Percentiles rank a stretch among this genome's conserved stretches.
Conservation (phyloP, 2,888 invertebrate species). For the Napeogenes inachia region DNA sequence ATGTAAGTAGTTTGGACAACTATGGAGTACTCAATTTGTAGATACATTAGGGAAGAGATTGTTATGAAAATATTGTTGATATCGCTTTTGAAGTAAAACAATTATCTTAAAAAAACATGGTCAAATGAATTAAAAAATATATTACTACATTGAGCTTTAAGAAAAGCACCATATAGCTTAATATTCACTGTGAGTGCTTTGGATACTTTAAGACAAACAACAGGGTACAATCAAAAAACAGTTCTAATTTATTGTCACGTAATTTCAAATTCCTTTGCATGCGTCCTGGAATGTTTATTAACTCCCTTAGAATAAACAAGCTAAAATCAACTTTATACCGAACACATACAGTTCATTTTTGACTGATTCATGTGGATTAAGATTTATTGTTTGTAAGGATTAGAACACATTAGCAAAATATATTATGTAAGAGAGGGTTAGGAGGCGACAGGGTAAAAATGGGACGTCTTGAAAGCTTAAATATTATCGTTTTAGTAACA, state of each 20-base stretch:
- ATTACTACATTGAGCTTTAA: neutral
- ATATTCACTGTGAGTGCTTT: neutral
- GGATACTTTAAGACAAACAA: conserved; percentile 11
- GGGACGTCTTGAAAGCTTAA: conserved; percentile 7
- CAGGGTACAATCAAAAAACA: conserved; percentile 21
- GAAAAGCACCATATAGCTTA: neutral
- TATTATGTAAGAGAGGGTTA: conserved; percentile 7
- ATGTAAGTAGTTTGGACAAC: neutral
- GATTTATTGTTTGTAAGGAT: conserved; percentile 7
- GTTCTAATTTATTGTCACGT: conserved; percentile 23
- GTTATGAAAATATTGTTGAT: neutral
- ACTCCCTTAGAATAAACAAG: neutral
- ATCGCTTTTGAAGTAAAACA: neutral
- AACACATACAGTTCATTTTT: neutral
- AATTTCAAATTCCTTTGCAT: conserved; percentile 23
- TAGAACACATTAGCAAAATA: conserved; percentile 7
- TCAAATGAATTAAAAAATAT: neutral
- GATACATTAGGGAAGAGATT: neutral
- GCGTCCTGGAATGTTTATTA: conserved; percentile 14
- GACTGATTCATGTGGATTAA: neutral
- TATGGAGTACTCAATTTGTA: neutral
- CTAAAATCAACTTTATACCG: neutral
- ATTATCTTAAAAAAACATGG: neutral
- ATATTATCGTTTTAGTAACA: conserved; percentile 5
- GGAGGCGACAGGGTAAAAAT: conserved; percentile 5